Percentiles rank a stretch among this genome's conserved stretches.
phyloP scores from a whole-genome alignment of 1,140 invertebrate species.

The Eriocheir sinensis region DNA sequence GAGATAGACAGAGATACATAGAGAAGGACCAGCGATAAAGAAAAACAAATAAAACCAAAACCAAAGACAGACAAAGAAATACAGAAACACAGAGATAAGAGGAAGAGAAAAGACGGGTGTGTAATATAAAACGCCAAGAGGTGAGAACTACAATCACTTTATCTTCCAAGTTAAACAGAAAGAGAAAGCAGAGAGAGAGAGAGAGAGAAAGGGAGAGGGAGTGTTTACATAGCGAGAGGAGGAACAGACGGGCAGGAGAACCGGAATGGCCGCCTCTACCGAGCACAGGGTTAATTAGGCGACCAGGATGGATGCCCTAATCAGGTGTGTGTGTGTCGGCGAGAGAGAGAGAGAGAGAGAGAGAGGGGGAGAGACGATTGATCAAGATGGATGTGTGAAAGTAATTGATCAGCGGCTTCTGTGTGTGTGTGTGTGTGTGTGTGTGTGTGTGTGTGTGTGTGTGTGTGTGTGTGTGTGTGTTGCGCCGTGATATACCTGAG shows the following conservation, averaged over 20 bases:
- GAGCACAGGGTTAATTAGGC: not conserved
- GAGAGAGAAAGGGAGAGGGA: not conserved
- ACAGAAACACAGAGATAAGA: too few relatives aligned
- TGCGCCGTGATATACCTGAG: not conserved
- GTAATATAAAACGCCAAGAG: too few relatives aligned
- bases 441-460: not conserved
- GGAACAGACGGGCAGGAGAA: not conserved
- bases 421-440: not conserved
- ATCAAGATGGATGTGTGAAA: too few relatives aligned
- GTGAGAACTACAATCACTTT: too few relatives aligned
- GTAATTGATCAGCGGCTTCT: too few relatives aligned
- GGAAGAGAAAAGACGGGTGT: too few relatives aligned
- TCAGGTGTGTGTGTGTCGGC: not conserved
- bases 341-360: slow-evolving; percentile 13
- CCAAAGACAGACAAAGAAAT: too few relatives aligned
- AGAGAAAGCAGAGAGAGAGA: not conserved
- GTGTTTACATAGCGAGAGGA: not conserved
- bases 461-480: not conserved
- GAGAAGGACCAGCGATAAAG: too few relatives aligned
- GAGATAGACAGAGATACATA: too few relatives aligned
- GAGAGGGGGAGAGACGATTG: not conserved
- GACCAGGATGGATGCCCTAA: not conserved
- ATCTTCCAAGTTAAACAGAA: too few relatives aligned
- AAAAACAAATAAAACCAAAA: too few relatives aligned
- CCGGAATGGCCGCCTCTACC: not conserved